phyloP scores from a whole-genome alignment of 2,797 vertebrate species.

The Catostomus latipinnis region DNA sequence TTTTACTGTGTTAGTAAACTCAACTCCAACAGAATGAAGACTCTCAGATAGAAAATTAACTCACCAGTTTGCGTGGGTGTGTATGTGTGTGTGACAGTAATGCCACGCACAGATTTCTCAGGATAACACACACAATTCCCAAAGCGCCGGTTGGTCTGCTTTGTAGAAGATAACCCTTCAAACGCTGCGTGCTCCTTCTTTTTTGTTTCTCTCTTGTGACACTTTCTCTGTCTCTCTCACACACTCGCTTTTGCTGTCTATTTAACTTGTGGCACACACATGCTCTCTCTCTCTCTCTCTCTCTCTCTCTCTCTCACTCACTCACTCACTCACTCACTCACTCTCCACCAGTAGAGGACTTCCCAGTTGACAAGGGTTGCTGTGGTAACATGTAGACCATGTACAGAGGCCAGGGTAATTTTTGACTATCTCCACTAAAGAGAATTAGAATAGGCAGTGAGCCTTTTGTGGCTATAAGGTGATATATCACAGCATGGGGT shows the following conservation, averaged over 20 bases:
- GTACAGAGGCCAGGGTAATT: constrained; percentile 69
- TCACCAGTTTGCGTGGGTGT: constrained; percentile 46
- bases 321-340: constrained; percentile 5
- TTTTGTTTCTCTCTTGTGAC: neutral
- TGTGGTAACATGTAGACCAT: constrained; percentile 71
- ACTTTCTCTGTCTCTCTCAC: constrained; percentile 6
- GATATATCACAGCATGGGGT: constrained; percentile 78
- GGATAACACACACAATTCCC: constrained; percentile 32
- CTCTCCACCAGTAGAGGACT: constrained; percentile 72
- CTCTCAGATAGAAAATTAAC: constrained; percentile 24
- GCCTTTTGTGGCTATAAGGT: constrained; percentile 78
- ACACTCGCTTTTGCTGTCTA: too few relatives aligned
- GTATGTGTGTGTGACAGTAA: constrained; percentile 35
- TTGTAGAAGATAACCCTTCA: constrained; percentile 23
- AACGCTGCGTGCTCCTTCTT: constrained; percentile 15
- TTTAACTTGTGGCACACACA: neutral
- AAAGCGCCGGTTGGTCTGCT: constrained; percentile 12
- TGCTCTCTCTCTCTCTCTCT: constrained; percentile 9
- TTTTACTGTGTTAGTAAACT: neutral
- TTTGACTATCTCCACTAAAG: constrained; percentile 65
- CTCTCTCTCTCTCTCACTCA: constrained; percentile 13
- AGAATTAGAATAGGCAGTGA: constrained; percentile 66
- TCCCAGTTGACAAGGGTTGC: constrained; percentile 77
- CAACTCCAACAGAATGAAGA: neutral
- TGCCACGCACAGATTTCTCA: constrained; percentile 44